Conservation (phyloP, 37 sponge, comb jelly and placozoan species). For the Oopsacas minuta region DNA sequence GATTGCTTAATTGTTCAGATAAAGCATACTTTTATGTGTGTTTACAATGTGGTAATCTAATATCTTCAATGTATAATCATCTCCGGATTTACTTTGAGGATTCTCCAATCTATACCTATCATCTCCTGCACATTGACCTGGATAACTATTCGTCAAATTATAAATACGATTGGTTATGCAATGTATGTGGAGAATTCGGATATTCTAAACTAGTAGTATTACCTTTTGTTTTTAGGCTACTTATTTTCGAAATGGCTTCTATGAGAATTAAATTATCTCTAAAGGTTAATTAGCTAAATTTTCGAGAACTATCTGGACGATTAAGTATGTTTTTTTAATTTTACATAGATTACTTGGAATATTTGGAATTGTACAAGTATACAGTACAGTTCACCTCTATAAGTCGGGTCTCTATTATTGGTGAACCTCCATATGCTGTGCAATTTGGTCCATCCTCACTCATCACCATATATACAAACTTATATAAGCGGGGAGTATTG, state of each 20-base stretch:
- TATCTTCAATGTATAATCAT: constrained; percentile 46
- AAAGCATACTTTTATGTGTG: constrained; percentile 61
- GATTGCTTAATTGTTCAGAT: constrained; percentile 93
- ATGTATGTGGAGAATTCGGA: constrained; percentile 37
- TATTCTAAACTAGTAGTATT: constrained; percentile 50
- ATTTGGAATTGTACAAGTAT: no score
- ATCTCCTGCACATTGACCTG: not conserved
- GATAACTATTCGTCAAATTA: constrained; percentile 26
- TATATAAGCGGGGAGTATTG: no score
- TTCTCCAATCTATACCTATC: not conserved
- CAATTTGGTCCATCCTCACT: no score
- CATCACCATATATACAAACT: no score
- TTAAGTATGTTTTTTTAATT: no score
- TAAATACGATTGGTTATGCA: constrained; percentile 45
- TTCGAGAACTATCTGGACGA: no score
- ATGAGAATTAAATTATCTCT: constrained; percentile 81
- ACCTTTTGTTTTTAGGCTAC: constrained; percentile 80
- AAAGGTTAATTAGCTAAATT: no score
- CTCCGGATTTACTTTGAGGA: not conserved
- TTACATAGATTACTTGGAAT: no score
- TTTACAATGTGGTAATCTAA: constrained; percentile 66
- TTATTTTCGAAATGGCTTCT: constrained; percentile 84
- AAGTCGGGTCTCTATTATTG: no score
- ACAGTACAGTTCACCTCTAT: no score
- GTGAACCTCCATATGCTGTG: no score